Conservation (phyloP, 2,113 vertebrate genomes). For the Rhipidura dahli region DNA sequence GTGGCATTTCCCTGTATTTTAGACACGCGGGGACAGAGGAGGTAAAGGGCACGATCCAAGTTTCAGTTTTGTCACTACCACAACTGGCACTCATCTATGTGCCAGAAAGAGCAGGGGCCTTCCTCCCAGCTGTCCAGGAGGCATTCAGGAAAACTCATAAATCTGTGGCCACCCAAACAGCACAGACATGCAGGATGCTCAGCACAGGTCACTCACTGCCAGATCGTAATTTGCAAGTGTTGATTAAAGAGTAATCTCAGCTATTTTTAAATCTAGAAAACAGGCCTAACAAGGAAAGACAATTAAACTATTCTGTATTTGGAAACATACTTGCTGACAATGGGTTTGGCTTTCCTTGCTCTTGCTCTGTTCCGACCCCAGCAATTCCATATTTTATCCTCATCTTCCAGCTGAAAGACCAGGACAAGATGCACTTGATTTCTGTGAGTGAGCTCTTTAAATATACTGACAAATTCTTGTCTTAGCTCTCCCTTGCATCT, state of each 20-base stretch:
- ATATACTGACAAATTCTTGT: not conserved
- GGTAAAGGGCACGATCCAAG: not conserved
- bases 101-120: not conserved
- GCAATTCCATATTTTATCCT: not conserved
- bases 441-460: not conserved
- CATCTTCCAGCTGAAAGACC: not conserved
- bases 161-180: not conserved
- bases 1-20: not conserved
- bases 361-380: not conserved
- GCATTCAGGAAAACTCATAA: not conserved
- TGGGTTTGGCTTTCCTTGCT: not conserved
- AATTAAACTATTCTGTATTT: conserved; percentile 26
- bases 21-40: not conserved
- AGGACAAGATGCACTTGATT: not conserved
- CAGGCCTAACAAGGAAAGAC: conserved; percentile 25
- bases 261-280: conserved; percentile 46
- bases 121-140: not conserved
- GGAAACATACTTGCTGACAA: not conserved
- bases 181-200: not conserved
- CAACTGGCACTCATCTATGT: not conserved
- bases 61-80: not conserved
- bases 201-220: not conserved
- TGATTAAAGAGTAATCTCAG: not conserved
- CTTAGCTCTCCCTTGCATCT: not conserved
- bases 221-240: not conserved